These are phyloP conservation scores for Belonocnema kinseyi DNA, from an alignment of 1,140 invertebrate genomes.

Conservation along the genomic window DNA sequence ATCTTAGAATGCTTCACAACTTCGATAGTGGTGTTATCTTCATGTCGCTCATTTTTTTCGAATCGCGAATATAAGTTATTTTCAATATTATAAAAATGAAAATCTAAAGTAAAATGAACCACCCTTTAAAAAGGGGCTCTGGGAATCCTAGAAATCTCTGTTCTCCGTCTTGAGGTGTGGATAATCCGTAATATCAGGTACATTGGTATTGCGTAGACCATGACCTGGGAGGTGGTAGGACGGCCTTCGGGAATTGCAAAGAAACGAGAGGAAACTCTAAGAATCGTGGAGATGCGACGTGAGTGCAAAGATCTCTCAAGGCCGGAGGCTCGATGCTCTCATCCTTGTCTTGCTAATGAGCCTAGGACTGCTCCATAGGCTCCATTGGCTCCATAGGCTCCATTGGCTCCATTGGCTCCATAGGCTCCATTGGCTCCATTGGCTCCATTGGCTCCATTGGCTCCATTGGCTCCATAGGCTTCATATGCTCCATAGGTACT, in stretches of 20 bases:
- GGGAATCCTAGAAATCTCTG: background rate
- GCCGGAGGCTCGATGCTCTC: constrained; percentile 50
- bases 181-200: constrained; percentile 5
- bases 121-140: background rate
- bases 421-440: background rate
- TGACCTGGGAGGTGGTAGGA: constrained; percentile 62
- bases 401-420: background rate
- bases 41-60: too few relatives aligned
- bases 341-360: constrained; percentile 71
- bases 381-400: background rate
- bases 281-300: constrained; percentile 60
- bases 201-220: constrained; percentile 53
- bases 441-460: too few relatives aligned
- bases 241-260: constrained; percentile 62
- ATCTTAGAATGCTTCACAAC: too few relatives aligned
- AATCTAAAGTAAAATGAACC: too few relatives aligned
- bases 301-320: constrained; percentile 74
- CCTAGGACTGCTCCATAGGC: constrained; percentile 37
- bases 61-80: too few relatives aligned
- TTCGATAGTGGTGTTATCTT: too few relatives aligned
- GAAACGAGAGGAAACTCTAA: constrained; percentile 48
- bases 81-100: too few relatives aligned
- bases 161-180: background rate
- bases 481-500: background rate
- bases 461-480: background rate